These are phyloP conservation scores for Macrotis lagotis DNA, from an alignment of 2,113 vertebrate genomes.

Conservation along the genomic window DNA sequence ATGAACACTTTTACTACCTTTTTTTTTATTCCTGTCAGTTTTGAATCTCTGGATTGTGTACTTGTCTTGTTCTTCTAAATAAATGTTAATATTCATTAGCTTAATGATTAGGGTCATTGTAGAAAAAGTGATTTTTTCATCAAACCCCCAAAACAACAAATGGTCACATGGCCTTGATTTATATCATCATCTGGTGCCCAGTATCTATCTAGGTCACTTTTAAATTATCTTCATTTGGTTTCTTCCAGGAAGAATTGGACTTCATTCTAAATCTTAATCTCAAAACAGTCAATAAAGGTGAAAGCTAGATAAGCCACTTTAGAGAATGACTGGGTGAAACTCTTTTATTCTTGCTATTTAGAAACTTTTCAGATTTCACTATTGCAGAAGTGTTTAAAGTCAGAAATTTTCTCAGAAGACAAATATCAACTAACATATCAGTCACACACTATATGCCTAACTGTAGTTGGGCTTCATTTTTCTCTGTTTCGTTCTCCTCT, in stretches of 20 bases:
- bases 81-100: neutral
- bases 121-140: neutral
- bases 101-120: conserved; percentile 11
- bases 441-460: neutral
- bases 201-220: neutral
- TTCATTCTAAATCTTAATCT: conserved; percentile 11
- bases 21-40: neutral
- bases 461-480: neutral
- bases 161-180: neutral
- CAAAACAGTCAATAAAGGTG: conserved; percentile 25
- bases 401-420: neutral
- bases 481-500: neutral
- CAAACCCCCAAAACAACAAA: conserved; percentile 29
- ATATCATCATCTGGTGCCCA: neutral
- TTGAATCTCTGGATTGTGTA: neutral
- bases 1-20: neutral
- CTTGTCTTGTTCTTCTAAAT: neutral
- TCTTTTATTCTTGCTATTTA: neutral
- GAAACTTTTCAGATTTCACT: neutral
- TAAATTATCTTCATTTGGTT: conserved; percentile 46
- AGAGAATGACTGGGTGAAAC: conserved; percentile 9
- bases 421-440: neutral
- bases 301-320: conserved; percentile 30
- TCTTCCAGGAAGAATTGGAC: conserved; percentile 24
- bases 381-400: neutral